Percentiles rank a stretch among this genome's conserved stretches.
These are phyloP conservation scores for Alosa alosa DNA, from an alignment of 2,113 vertebrate species.

Conservation along the genomic window DNA sequence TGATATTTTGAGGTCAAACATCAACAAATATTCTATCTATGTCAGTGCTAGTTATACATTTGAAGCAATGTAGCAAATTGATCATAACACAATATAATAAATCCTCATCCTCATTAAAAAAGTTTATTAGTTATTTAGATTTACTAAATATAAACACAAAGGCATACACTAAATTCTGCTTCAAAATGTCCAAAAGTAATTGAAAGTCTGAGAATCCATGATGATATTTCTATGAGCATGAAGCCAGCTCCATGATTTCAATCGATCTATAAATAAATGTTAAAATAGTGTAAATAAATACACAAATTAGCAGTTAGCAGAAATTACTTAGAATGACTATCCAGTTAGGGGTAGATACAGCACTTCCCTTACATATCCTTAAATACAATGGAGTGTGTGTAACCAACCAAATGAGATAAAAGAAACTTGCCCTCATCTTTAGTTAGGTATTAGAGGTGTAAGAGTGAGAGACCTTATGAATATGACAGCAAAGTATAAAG, in stretches of 20 bases:
- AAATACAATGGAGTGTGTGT: not conserved
- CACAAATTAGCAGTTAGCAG: not conserved
- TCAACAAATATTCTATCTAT: not conserved
- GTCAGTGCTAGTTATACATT: not conserved
- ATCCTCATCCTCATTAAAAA: not conserved
- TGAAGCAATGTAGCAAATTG: not conserved
- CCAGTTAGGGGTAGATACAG: not conserved
- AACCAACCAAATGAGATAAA: not conserved
- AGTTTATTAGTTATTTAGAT: not conserved
- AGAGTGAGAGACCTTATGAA: not conserved
- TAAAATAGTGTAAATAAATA: too few relatives aligned
- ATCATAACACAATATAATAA: not conserved
- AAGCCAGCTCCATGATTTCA: not conserved
- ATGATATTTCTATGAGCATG: not conserved
- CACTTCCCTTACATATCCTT: not conserved
- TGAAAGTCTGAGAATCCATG: not conserved
- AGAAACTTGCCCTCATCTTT: not conserved
- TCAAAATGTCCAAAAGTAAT: too few relatives aligned
- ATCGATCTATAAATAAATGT: too few relatives aligned
- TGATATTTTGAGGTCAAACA: not conserved
- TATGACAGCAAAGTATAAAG: not conserved
- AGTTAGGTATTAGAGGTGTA: not conserved
- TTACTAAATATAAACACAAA: too few relatives aligned
- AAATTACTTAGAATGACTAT: not conserved
- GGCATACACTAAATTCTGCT: too few relatives aligned